Base-by-base conservation (phyloP, 2,888 invertebrate genomes). In the Nymphalis urticae region DNA sequence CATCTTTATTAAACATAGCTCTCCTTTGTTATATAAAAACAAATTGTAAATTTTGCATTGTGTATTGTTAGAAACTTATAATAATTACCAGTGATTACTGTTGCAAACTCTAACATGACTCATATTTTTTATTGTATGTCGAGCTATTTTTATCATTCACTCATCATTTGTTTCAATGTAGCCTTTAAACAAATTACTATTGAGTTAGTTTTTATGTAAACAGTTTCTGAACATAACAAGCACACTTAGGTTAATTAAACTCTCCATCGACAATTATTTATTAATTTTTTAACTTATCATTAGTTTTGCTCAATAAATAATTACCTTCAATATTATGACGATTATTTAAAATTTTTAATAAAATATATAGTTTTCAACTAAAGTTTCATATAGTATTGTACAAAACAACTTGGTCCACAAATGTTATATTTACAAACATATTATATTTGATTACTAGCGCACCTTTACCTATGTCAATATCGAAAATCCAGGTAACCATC, bases 111-210 rank as follows among this genome's bases (percentile, higher is more conserved):
- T 19, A n/a, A 32, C 51, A 42, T 69, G 69, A 66, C 51, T 66
- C 69, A 62, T 19, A 48, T 56, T 62, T 48, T 63, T 60, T 58
- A 63, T 60, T 47, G 19, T 42, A 10, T 19, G 58, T 13, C 3
- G 42, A 24, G 62, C 36, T 70, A 62, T 59, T 66, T 69, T 65
- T 66, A 66, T 24, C 54, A 32, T 27, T 32, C 0, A n/a, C 10
- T 24, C 27, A 58, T 24, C 16, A 58, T 50, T 60, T 61, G 17
- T 7, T 60, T 21, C 19, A 66, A 16, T 61, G 32, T 66, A 47
- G 27, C n/a, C 61, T 61, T 21, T 61, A 48, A 51, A 17, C 7
- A 16, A 19, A 19, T n/a, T 8, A 19, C 10, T 48, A 53, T 61
- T 54, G 48, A 32, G 66, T 66, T 48, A 48, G 27, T 61, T 48